Percentiles rank a stretch among this genome's conserved stretches.
These are phyloP conservation scores for Synergus gifuensis DNA, from an alignment of 2,888 invertebrate genomes.

Conservation along the genomic window DNA sequence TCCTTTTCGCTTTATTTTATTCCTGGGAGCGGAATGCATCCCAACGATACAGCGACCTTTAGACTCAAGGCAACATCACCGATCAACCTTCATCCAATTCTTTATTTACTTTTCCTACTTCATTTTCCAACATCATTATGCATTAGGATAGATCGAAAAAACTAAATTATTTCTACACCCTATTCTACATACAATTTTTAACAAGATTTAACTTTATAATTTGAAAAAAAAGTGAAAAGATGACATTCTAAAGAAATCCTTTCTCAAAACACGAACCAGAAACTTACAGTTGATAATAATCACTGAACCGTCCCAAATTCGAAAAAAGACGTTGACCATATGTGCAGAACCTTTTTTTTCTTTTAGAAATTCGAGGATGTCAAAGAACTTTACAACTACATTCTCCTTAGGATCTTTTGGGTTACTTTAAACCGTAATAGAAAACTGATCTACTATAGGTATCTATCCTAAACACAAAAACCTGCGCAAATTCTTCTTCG, in stretches of 20 bases:
- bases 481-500: not conserved
- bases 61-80: constrained; percentile 11
- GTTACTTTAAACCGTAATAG: not conserved
- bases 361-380: constrained; percentile 23
- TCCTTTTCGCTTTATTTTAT: not conserved
- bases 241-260: not conserved
- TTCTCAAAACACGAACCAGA: not conserved
- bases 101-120: constrained; percentile 12
- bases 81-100: constrained; percentile 11
- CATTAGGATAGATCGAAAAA: too few relatives aligned
- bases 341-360: constrained; percentile 30
- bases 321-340: constrained; percentile 40
- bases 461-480: not conserved
- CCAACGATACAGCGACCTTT: constrained; percentile 4
- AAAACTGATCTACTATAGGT: constrained; percentile 1
- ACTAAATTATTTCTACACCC: too few relatives aligned
- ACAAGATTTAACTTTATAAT: too few relatives aligned
- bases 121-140: not conserved
- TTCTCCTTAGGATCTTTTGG: not conserved
- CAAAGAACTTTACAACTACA: not conserved
- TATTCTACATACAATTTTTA: too few relatives aligned
- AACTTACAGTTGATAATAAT: constrained; percentile 32
- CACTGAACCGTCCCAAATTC: constrained; percentile 27
- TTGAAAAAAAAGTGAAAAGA: not conserved
- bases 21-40: constrained; percentile 37